Evolutionary conservation across 2,113 vertebrate species (phyloP), one percentile per base, ranked within the genome.

Genomic region (Ginglymostoma cirratum): DNA sequence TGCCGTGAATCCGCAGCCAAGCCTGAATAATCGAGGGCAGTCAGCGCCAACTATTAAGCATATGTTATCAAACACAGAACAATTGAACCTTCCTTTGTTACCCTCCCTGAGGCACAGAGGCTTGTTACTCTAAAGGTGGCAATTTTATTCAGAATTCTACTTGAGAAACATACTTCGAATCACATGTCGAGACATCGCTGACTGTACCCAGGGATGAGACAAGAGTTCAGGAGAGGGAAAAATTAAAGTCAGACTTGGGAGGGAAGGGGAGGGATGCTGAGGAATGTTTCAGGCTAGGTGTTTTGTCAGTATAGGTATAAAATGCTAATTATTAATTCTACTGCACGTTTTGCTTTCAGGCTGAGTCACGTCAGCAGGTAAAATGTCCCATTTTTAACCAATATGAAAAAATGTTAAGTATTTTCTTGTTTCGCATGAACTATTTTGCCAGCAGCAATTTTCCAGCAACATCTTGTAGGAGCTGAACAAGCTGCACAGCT

Each of bases 401-500:
- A 69, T 72, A 45, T 30, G 67, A 95, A 94, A 76, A 70, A 72
- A 14, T 27, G 1, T 34, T 30, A 70, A 48, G 69, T 30, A 48
- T 93, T 67, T 93, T 67, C n/a, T 66, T 66, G 61, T 70, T 95
- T 95, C 24, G 6, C 93, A 30, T 42, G 38, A 94, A 70, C 8
- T 45, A 42, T 94, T 42, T 94, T 94, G 93, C 93, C 93, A 70
- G 93, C 23, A 95, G 93, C 93, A 48, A 45, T 38, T 95, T 95
- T 34, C 67, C 10, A 69, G 93, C 42, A 95, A 70, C 67, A 70
- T 70, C 93, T 95, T 95, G 92, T n/a, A 72, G 24, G 30, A 95
- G 42, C 93, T 45, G 48, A 70, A 95, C 65, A 70, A 69, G 12
- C 93, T 42, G 42, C 65, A 70, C 93, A 95, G 93, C 67, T 95